Evolutionary conservation across 2,113 vertebrate species (phyloP), one percentile per base, ranked within the genome.

Genomic region (Danio rerio): DNA sequence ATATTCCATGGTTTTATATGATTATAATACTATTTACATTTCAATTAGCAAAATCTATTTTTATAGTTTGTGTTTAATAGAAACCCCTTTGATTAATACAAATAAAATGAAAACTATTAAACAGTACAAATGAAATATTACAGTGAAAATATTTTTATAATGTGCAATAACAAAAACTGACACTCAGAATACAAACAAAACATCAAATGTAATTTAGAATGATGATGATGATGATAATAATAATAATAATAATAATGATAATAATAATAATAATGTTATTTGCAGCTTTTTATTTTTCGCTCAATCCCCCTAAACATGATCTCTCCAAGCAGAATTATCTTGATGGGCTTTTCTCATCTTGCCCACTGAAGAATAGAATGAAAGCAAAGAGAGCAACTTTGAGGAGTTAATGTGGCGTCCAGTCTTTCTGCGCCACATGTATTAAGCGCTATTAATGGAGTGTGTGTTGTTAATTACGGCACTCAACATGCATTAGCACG

Each of bases 401-500:
- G 76, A 7, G 56, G 84, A 91, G 92, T 91, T 92, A 92, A 92
- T 93, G 91, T 90, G 84, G 87, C 88, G 59, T 88, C 85, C 83
- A 87, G 85, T 91, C 80, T 58, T 62, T 86, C 83, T 80, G 85
- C 82, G 83, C 87, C 61, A 21, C 74, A 76, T 75, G 71, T 88
- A 84, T 89, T 91, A 86, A 82, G 79, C 74, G 56, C 88, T 90
- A 91, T 93, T 92, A 92, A 93, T 93, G 91, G 88, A 89, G 87
- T 90, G 88, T 90, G 88, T 86, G 89, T 88, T 89, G 89, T 89
- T 94, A 93, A 94, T 92, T 92, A 89, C 69, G 6, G 20, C 74
- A 83, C 89, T 80, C 76, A 63, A 85, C 82, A 85, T 85, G 88
- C 86, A 90, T 77, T 80, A 82, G 79, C 86, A 63, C 49, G 20